Conservation (phyloP, 2,797 vertebrate genomes). For the Characodon lateralis region DNA sequence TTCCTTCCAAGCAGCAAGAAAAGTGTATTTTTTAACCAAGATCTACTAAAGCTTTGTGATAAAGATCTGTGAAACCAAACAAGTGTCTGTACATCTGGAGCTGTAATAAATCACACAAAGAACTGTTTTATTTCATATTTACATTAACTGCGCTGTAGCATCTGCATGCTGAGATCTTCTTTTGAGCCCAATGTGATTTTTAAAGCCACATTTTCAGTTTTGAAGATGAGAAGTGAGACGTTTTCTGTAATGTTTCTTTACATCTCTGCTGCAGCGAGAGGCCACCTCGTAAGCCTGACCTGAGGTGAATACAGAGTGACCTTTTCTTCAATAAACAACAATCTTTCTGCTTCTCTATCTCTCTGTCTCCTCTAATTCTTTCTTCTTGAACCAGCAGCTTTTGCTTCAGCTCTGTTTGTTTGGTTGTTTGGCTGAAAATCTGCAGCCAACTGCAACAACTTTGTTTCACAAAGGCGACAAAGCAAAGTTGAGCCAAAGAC, state of each 20-base stretch:
- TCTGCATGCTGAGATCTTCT: slow-evolving; percentile 27
- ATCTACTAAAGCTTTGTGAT: background rate
- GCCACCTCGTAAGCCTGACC: slow-evolving; percentile 73
- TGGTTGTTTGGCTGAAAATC: background rate
- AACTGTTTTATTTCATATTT: background rate
- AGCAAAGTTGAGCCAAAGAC: background rate
- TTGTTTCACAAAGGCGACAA: slow-evolving; percentile 8
- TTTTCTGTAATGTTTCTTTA: slow-evolving; percentile 35
- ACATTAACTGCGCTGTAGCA: too few species aligned
- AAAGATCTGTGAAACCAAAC: background rate
- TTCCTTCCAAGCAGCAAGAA: too few species aligned
- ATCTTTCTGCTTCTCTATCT: background rate
- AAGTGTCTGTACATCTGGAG: background rate
- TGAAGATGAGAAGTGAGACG: slow-evolving; percentile 18
- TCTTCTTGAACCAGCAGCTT: background rate
- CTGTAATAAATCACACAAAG: too few species aligned
- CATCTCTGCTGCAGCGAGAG: slow-evolving; percentile 69
- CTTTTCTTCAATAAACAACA: background rate
- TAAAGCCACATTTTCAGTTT: background rate
- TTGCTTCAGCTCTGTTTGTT: background rate
- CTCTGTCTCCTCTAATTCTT: background rate
- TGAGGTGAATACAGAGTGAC: slow-evolving; percentile 69
- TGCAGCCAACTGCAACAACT: slow-evolving; percentile 14
- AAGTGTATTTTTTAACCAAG: background rate
- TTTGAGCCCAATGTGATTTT: slow-evolving; percentile 12